These are phyloP conservation scores for Nannoperca australis DNA, from an alignment of 2,797 vertebrate species.

Conservation along the genomic window DNA sequence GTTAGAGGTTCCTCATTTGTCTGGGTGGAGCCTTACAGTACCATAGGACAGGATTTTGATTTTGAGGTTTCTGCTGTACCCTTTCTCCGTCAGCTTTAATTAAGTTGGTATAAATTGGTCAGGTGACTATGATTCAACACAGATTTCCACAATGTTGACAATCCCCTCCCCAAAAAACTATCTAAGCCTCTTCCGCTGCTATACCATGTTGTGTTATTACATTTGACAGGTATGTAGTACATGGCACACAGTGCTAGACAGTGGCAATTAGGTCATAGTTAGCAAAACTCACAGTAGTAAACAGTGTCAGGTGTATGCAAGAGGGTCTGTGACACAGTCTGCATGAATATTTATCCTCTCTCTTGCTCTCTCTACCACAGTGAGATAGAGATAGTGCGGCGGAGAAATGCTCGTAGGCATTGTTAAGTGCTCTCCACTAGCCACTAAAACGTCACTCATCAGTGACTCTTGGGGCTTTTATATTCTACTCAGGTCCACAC, in stretches of 20 bases:
- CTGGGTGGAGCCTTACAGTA: background rate
- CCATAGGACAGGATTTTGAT: background rate
- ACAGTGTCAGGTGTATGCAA: slow-evolving; percentile 17
- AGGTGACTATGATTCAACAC: background rate
- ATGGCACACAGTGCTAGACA: background rate
- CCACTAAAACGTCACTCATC: slow-evolving; percentile 52
- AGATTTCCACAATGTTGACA: background rate
- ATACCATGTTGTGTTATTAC: background rate
- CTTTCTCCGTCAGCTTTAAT: background rate
- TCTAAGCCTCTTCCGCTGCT: background rate
- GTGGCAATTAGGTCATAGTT: background rate
- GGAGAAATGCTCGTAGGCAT: slow-evolving; percentile 41
- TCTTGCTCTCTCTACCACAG: background rate
- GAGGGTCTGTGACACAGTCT: slow-evolving; percentile 15
- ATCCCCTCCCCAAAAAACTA: background rate
- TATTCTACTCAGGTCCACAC: slow-evolving; percentile 38
- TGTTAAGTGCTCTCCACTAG: slow-evolving; percentile 41
- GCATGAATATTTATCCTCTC: slow-evolving; percentile 43
- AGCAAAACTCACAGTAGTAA: slow-evolving; percentile 9
- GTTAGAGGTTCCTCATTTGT: background rate
- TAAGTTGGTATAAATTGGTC: background rate
- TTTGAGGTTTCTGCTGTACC: background rate
- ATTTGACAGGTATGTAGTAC: background rate
- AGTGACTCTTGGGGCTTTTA: slow-evolving; percentile 37
- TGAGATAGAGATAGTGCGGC: background rate